Conservation (phyloP, 2,797 vertebrate species). For the Xiphophorus birchmanni region DNA sequence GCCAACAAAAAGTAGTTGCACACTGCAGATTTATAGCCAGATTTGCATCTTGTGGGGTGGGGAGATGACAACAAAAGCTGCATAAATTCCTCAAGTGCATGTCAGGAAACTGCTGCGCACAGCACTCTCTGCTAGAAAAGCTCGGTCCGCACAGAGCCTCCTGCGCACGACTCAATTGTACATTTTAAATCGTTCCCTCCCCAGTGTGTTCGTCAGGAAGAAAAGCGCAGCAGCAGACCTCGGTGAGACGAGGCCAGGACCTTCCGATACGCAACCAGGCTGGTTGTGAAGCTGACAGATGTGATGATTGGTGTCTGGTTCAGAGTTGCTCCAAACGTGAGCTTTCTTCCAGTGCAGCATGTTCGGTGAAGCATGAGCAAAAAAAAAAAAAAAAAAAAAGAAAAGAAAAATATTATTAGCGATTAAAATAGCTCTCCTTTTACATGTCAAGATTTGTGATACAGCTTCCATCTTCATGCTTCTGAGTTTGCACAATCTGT, state of each 20-base stretch:
- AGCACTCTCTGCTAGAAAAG: slow-evolving; percentile 40
- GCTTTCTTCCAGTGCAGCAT: slow-evolving; percentile 76
- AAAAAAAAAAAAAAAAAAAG: slow-evolving; percentile 25
- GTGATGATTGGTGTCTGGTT: slow-evolving; percentile 18
- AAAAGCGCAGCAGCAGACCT: slow-evolving; percentile 12
- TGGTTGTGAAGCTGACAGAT: slow-evolving; percentile 22
- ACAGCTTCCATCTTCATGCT: slow-evolving; percentile 66
- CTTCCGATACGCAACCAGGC: slow-evolving; percentile 3
- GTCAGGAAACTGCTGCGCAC: slow-evolving; percentile 50
- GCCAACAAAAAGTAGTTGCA: slow-evolving; percentile 44
- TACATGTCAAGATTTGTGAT: slow-evolving; percentile 56
- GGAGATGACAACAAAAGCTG: slow-evolving; percentile 60
- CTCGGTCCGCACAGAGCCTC: slow-evolving; percentile 26
- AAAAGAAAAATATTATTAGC: slow-evolving; percentile 32
- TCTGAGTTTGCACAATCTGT: slow-evolving; percentile 45
- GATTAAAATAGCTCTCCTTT: slow-evolving; percentile 59
- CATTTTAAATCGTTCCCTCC: slow-evolving; percentile 10
- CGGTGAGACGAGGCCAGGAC: slow-evolving; percentile 7
- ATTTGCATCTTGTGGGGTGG: slow-evolving; percentile 60
- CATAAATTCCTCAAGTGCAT: slow-evolving; percentile 58
- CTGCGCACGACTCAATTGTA: slow-evolving; percentile 13
- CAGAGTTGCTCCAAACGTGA: slow-evolving; percentile 58
- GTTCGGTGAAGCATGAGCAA: slow-evolving; percentile 77
- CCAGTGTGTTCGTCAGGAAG: slow-evolving; percentile 32
- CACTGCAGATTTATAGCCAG: slow-evolving; percentile 61